Evolutionary conservation across 1,140 invertebrate genomes (phyloP), one percentile per base, ranked within the genome.

Genomic region (Gonatopus flavifemur): DNA sequence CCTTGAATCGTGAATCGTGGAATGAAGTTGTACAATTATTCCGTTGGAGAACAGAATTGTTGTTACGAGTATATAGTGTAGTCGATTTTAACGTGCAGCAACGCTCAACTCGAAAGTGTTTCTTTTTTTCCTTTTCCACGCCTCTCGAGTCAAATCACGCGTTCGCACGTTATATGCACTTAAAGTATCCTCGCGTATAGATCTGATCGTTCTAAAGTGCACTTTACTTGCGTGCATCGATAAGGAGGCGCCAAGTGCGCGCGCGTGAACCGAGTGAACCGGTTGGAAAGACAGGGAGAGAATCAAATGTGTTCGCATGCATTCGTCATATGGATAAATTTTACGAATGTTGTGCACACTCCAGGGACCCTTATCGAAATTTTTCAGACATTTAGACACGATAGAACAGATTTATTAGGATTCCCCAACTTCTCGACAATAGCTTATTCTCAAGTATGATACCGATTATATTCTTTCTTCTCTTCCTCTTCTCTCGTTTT

Each of bases 201-300:
- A 59, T 43, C 41, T 44, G 41, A 59, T 61, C 44, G 57, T 59
- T 52, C 19, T 36, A 40, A 48, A 49, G 33, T 32, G 44, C 35
- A 36, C 52, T n/a, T n/a, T n/a, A n/a, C n/a, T 61, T 55, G 59
- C 59, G 48, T 59, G 59, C 59, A 59, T 61, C 48, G 59, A 61
- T 59, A 61, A 59, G 57, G 28, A 39, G 33, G 20, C 32, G 32
- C 32, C 9, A 9, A 15, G 32, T n/a, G n/a, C n/a, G 45, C 12
- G n/a, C 20, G 24, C 47, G 22, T 18, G 13, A 21, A 30, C 24
- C 10, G 15, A 36, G 35, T 10, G 15, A 36, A n/a, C n/a, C n/a
- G n/a, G n/a, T n/a, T n/a, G 15, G 30, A 24, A 44, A 21, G 40
- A 21, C 21, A 18, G 45, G 15, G 37, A 2, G 41, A 49, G 46